phyloP scores from a whole-genome alignment of 92 coral and sea anemone genomes.

The Parazoanthus darwini region DNA sequence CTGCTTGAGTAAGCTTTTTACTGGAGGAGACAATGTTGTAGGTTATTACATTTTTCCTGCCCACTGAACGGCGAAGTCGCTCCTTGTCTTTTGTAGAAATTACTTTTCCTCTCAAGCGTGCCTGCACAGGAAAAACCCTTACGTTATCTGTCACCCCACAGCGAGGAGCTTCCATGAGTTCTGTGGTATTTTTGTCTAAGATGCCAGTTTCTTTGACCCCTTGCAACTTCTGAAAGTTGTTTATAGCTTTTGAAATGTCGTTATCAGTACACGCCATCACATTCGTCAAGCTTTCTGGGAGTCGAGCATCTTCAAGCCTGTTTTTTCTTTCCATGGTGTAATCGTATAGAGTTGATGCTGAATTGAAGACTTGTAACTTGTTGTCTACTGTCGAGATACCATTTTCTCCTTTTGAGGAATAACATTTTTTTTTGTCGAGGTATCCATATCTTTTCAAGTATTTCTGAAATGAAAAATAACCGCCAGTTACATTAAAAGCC shows the following conservation, averaged over 20 bases:
- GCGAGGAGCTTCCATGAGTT: neutral
- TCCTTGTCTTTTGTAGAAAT: neutral
- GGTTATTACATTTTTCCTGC: neutral
- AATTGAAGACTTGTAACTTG: neutral
- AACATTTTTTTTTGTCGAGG: neutral
- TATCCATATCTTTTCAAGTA: neutral
- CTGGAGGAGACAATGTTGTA: constrained; percentile 1
- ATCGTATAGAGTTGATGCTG: too few relatives aligned
- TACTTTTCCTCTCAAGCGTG: neutral
- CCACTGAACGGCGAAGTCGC: neutral
- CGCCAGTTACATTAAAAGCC: too few relatives aligned
- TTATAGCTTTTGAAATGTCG: neutral
- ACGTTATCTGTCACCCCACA: neutral
- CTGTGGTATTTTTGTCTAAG: neutral
- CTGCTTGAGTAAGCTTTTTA: constrained; percentile 18
- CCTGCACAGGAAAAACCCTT: neutral
- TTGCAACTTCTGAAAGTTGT: neutral
- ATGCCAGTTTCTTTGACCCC: neutral
- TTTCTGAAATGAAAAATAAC: neutral
- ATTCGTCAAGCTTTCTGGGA: neutral
- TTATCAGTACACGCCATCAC: neutral
- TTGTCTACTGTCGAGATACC: too few relatives aligned
- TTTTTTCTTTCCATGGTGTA: too few relatives aligned
- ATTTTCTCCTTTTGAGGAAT: neutral
- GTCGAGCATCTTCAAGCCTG: neutral